Conservation (phyloP, 2,113 vertebrate species). For the Ramphastos sulfuratus region DNA sequence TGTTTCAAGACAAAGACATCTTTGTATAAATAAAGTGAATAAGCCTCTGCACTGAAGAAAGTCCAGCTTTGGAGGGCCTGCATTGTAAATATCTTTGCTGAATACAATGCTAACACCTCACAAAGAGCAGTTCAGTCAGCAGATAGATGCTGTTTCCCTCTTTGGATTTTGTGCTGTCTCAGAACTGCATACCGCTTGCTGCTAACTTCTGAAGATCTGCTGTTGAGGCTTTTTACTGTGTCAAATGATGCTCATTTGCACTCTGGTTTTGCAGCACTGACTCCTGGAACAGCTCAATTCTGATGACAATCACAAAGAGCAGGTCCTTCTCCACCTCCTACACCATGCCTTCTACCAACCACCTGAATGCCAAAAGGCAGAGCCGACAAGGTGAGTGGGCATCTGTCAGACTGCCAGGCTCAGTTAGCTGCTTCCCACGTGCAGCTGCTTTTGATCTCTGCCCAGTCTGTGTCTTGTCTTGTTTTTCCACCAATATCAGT, state of each 20-base stretch:
- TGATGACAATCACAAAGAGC: conserved; percentile 89
- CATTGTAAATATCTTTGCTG: background rate
- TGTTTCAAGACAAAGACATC: background rate
- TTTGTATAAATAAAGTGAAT: background rate
- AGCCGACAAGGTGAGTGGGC: conserved; percentile 76
- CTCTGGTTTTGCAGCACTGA: conserved; percentile 74
- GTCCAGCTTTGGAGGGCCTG: background rate
- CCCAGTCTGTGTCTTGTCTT: background rate
- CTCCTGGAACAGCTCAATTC: conserved; percentile 83
- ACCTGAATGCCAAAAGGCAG: conserved; percentile 86
- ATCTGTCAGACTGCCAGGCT: background rate
- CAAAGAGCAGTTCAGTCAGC: background rate
- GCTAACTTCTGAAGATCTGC: background rate
- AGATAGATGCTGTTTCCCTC: background rate
- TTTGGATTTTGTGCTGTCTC: background rate
- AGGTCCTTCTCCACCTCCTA: conserved; percentile 88
- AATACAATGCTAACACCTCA: background rate
- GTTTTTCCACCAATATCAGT: background rate
- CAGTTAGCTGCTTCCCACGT: accelerated
- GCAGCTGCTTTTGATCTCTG: background rate
- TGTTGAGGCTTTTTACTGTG: background rate
- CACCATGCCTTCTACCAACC: conserved; percentile 81
- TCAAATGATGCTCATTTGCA: background rate
- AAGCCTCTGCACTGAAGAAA: background rate
- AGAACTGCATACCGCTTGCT: background rate